These are phyloP conservation scores for Pipistrellus pipistrellus DNA, from an alignment of 2,797 vertebrate species.

Conservation along the genomic window DNA sequence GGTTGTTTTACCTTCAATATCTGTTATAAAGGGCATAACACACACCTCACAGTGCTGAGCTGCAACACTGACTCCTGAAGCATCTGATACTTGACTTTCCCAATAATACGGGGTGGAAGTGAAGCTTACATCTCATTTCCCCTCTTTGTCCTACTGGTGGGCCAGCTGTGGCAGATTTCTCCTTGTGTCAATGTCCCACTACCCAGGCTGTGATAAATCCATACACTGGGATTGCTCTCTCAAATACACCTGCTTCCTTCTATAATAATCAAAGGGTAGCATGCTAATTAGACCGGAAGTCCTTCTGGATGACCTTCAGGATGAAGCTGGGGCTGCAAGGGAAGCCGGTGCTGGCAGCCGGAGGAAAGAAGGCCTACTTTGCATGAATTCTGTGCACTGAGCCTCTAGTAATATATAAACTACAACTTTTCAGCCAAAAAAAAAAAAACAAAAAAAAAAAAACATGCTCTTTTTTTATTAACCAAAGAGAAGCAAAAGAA, in stretches of 20 bases:
- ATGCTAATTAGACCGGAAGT: too few species aligned
- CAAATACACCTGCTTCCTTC: neutral
- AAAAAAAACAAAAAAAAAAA: too few species aligned
- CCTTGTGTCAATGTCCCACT: neutral
- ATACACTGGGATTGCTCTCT: neutral
- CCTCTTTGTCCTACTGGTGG: neutral
- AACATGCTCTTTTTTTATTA: neutral
- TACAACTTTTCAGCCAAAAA: neutral
- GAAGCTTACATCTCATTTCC: rapidly evolving
- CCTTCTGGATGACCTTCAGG: too few species aligned
- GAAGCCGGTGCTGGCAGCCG: too few species aligned
- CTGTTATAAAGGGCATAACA: neutral
- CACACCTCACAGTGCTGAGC: slow-evolving; percentile 10
- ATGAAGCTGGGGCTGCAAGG: too few species aligned
- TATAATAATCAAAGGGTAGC: too few species aligned
- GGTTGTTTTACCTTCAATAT: slow-evolving; percentile 24
- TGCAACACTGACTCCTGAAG: slow-evolving; percentile 13
- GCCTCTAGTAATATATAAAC: neutral
- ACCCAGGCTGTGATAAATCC: neutral
- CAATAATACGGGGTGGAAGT: neutral
- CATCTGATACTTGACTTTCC: neutral
- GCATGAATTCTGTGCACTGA: too few species aligned
- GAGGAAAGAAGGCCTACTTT: too few species aligned
- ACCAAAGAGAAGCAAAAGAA: neutral
- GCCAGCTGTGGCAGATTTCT: neutral